Evolutionary conservation across 2,888 invertebrate species (phyloP).

Genomic region (Cabera pusaria): DNA sequence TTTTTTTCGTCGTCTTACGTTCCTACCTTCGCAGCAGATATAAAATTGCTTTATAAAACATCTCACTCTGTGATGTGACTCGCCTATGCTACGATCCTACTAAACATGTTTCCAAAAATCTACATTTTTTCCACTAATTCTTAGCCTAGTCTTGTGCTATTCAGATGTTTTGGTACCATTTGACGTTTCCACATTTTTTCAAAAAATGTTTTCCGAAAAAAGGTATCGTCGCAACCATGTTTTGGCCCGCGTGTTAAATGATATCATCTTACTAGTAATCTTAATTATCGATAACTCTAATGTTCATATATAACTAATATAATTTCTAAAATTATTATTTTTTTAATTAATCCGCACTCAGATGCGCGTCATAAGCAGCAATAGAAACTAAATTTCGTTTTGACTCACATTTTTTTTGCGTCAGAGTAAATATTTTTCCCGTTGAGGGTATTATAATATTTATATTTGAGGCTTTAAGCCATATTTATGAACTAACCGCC

Average conservation of each 20-base stretch:
- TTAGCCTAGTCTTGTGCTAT: constrained; percentile 66
- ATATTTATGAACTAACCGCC: constrained; percentile 25
- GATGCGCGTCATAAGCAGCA: constrained; percentile 69
- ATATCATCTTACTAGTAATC: constrained; percentile 52
- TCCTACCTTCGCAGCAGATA: constrained; percentile 50
- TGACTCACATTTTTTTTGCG: constrained; percentile 73
- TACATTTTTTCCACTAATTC: constrained; percentile 69
- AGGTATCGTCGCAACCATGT: constrained; percentile 53
- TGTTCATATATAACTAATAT: constrained; percentile 54
- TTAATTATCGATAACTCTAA: constrained; percentile 35
- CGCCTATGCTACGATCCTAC: constrained; percentile 58
- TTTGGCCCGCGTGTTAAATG: constrained; percentile 75
- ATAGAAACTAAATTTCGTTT: constrained; percentile 60
- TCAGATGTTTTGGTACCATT: constrained; percentile 61
- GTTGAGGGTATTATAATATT: constrained; percentile 29
- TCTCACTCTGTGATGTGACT: constrained; percentile 65
- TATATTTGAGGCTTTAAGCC: constrained; percentile 34
- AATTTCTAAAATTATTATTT: constrained; percentile 67
- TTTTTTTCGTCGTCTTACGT: constrained; percentile 42
- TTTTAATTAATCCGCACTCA: constrained; percentile 32
- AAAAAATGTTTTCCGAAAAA: constrained; percentile 40
- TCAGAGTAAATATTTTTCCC: constrained; percentile 26
- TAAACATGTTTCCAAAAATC: constrained; percentile 82
- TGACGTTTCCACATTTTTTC: constrained; percentile 29
- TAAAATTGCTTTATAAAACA: constrained; percentile 61